Evolutionary conservation across 1,140 invertebrate species (phyloP), one percentile per base, ranked within the genome.

Genomic region (Meloidogyne exigua): DNA sequence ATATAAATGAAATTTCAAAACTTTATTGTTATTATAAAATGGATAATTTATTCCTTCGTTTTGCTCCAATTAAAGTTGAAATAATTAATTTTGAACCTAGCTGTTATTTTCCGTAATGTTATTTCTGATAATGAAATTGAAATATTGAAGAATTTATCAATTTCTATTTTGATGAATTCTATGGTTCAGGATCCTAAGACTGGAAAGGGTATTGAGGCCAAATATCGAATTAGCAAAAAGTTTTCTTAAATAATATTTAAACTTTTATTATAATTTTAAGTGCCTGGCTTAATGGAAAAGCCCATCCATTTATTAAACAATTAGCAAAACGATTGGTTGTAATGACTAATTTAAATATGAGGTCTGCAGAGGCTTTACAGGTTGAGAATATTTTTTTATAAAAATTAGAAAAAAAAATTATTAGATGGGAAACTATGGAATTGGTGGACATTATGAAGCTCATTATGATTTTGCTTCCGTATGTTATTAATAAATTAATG

Each of bases 401-500:
- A 32, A 32, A 32, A 32, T 32, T 32, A n/a, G n/a, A n/a, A n/a
- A n/a, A n/a, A n/a, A 32, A 32, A 32, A 32, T 32, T 32, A 32
- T 32, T 32, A 94, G 98, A 66, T 95, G 95, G 73, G 98, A 98
- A 89, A 98, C 98, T 89, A 64, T 63, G 96, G 96, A 26, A 94
- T 98, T 81, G 96, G 95, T n/a, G 96, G 96, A 0, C 96, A 99
- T 89, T 99, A 98, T 88, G 95, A 97, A 84, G 95, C 96, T 18
- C 96, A 99, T 88, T 98, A 92, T 89, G 96, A 99, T 89, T 97
- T 96, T 87, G 76, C 83, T 13, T 64, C 75, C 75, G 85, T 87
- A 7, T 81, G 49, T 62, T 57, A 39, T 57, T 68, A 23, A 3
- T 74, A 25, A 39, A n/a, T n/a, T n/a, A n/a, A n/a, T n/a, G n/a